Evolutionary conservation across 2,113 vertebrate genomes (phyloP), one percentile per base, ranked within the genome.

Genomic region (Struthio camelus): DNA sequence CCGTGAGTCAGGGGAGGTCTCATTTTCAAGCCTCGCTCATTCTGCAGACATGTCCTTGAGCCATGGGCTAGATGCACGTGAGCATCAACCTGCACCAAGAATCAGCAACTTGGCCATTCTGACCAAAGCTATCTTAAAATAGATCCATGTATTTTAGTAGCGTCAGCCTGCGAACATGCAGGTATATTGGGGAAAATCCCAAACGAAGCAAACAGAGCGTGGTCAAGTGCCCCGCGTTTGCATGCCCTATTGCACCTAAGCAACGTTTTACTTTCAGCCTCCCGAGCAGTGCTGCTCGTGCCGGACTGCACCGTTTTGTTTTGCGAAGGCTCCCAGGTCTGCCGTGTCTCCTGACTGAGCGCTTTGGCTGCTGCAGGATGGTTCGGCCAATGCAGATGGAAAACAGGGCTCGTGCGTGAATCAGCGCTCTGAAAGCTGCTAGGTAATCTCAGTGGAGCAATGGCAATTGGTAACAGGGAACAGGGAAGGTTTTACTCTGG

Each of bases 231-330:
- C 70, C 16, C 18, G 25, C 25, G 6, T 0, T 1, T 38, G 10
- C 46, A 4, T 0, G 0, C 44, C 4, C 0, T 8, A 20, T 53
- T 70, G 32, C 72, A 80, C 23, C 75, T 70, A 36, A 87, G 40
- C 15, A 69, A 1, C 36, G 12, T 76, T 20, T 11, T 54, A 36
- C 67, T 83, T 73, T 66, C 50, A 50, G 50, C 32, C 40, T 95
- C 34, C 58, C 30, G 22, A 50, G 44, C 53, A 24, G 9, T 7
- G 38, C 61, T 25, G 14, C 51, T 30, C 62, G 30, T 34, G 14
- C 30, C 38, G 50, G 14, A 73, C 28, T 10, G 7, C 1, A 7
- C 25, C 65, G 69, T 89, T 84, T 10, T 61, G 64, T 89, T 84
- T 10, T 44, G n/a, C 56, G 24, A 9, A 30, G 44, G 17, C 51